Conservation (phyloP, 2,797 vertebrate species). For the Emys orbicularis region DNA sequence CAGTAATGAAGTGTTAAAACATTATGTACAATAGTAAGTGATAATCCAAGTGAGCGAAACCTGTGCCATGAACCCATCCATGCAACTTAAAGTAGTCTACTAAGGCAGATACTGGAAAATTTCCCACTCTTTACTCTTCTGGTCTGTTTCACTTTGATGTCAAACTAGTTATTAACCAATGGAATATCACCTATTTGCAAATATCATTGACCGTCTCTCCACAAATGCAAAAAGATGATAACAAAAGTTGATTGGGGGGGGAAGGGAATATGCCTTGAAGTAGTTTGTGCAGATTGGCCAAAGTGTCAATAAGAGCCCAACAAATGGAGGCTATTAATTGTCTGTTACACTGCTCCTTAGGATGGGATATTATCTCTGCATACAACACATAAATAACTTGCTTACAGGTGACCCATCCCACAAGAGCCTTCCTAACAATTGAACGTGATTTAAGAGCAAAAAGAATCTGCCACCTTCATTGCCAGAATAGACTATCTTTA, state of each 20-base stretch:
- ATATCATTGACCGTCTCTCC: not conserved
- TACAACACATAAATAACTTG: not conserved
- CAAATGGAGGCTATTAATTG: not conserved
- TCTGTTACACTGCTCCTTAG: not conserved
- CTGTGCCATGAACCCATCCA: accelerated
- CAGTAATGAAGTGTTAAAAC: not conserved
- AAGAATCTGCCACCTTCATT: not conserved
- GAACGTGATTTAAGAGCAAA: not conserved
- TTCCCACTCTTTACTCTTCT: constrained; percentile 9
- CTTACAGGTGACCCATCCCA: not conserved
- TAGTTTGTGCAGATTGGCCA: not conserved
- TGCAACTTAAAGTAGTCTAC: not conserved
- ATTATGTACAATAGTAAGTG: not conserved
- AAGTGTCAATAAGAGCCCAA: not conserved
- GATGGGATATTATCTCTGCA: not conserved
- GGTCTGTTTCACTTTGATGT: not conserved
- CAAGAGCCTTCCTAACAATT: not conserved
- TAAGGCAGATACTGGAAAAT: not conserved
- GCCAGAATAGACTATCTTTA: not conserved
- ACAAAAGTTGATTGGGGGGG: not conserved
- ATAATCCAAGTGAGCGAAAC: not conserved
- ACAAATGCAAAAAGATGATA: not conserved
- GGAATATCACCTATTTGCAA: not conserved
- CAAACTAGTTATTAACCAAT: constrained; percentile 8
- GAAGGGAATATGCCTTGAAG: not conserved